These are phyloP conservation scores for Pachydiplax longipennis DNA, from an alignment of 2,888 invertebrate genomes.

Conservation along the genomic window DNA sequence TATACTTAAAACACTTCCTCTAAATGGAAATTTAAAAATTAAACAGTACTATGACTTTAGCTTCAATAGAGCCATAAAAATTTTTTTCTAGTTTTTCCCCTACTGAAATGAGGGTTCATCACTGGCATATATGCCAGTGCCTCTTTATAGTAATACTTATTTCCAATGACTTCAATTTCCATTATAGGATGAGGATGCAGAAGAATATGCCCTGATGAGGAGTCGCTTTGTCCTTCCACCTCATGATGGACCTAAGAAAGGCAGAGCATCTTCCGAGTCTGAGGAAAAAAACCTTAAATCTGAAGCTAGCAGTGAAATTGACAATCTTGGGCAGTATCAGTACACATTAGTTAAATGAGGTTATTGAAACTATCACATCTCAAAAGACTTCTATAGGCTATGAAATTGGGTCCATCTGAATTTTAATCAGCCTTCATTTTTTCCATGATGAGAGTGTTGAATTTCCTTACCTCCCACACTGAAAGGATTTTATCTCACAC, in stretches of 20 bases:
- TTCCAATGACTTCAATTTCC: not conserved
- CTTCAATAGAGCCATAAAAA: too few species aligned
- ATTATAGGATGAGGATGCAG: slow-evolving; percentile 21
- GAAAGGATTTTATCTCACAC: not conserved
- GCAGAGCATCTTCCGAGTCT: not conserved
- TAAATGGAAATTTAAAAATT: too few species aligned
- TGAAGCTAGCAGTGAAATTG: not conserved
- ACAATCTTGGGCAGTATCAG: slow-evolving; percentile 9
- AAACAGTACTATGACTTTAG: too few species aligned
- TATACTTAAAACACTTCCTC: too few species aligned
- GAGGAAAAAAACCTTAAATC: not conserved
- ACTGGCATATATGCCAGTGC: too few species aligned
- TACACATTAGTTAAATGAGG: slow-evolving; percentile 16
- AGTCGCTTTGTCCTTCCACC: slow-evolving; percentile 33
- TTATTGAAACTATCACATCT: too few species aligned
- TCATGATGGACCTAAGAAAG: not conserved
- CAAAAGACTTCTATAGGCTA: not conserved
- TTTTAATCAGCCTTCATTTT: not conserved
- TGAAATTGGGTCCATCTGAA: not conserved
- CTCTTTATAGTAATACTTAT: not conserved
- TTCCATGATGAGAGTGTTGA: not conserved
- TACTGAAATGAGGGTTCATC: too few species aligned
- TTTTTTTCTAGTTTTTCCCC: too few species aligned
- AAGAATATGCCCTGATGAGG: slow-evolving; percentile 23
- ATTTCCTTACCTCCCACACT: not conserved